Conservation (phyloP, 2,888 invertebrate species). For the Caenorhabditis imperialis region DNA sequence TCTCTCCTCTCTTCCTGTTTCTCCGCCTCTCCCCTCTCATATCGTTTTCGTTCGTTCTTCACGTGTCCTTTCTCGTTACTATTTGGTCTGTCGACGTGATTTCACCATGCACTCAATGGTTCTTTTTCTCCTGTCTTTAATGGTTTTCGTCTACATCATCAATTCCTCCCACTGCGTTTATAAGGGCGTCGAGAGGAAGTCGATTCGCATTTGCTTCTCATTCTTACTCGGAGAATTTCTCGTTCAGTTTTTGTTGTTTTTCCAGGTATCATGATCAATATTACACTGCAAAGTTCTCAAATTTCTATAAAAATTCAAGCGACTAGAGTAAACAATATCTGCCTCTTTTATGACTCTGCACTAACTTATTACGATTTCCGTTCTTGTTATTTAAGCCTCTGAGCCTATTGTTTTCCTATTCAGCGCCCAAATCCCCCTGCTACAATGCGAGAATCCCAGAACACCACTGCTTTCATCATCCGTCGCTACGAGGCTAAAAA, state of each 20-base stretch:
- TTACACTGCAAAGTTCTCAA: not conserved
- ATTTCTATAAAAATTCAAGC: not conserved
- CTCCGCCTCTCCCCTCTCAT: constrained; percentile 17
- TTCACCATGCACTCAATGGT: constrained; percentile 29
- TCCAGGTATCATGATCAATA: not conserved
- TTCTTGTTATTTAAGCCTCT: not conserved
- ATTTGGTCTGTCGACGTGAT: constrained; percentile 53
- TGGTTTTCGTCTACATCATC: constrained; percentile 23
- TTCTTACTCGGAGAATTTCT: no score
- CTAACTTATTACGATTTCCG: constrained; percentile 1
- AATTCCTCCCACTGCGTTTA: constrained; percentile 25
- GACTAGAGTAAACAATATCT: not conserved
- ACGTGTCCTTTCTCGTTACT: constrained; percentile 36
- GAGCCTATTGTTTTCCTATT: constrained; percentile 1
- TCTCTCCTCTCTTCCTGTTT: not conserved
- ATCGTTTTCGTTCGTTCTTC: constrained; percentile 50
- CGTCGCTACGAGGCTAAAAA: constrained; percentile 47
- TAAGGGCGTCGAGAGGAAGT: constrained; percentile 6
- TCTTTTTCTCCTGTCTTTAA: constrained; percentile 9
- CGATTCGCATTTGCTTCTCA: not conserved
- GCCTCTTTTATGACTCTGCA: no score
- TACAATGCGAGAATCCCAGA: constrained; percentile 46
- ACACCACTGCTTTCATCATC: constrained; percentile 7
- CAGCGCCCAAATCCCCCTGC: not conserved
- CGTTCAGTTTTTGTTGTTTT: not conserved